Base-by-base conservation (phyloP, 2,113 vertebrate genomes). In the Brachypodius melanocephalos region DNA sequence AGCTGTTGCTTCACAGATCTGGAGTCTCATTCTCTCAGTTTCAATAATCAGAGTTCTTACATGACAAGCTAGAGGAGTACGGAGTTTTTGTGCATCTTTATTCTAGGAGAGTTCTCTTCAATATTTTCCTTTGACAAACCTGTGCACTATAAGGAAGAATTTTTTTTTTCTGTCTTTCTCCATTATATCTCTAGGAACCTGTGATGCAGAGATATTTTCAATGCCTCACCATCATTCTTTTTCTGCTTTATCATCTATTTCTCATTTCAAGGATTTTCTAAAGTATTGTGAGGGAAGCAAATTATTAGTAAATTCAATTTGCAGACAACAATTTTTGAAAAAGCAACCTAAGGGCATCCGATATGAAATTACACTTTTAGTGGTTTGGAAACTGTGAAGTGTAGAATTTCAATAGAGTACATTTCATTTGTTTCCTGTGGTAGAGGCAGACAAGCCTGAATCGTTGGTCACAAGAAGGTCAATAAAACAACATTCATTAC, bases 221-320 rank as follows among this genome's bases (percentile, higher is more conserved):
- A 0, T 93, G 42, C 26, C 28, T 91, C 31, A 55, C 1, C 5
- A 85, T 89, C 18, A 54, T 88, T 95, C n/a, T 81, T 92, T 86
- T 91, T 84, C 75, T 95, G 16, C 40, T 91, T 95, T 94, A 59
- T 93, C 20, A 71, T 88, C 71, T 94, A 61, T 89, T 93, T 95
- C 42, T 88, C 66, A 79, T 95, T 94, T 93, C 69, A 93, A 73
- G 51, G 68, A 68, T 88, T 96, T 96, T 89, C 55, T 96, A 51
- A 82, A 93, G 55, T 81, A 91, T 92, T 74, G 59, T 72, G 63
- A 80, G 55, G 74, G 48, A 95, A 88, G 65, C 16, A 96, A 87
- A 95, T 93, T 91, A 90, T 91, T 85, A 85, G 48, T 77, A 96
- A 95, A 97, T 93, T 91, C 89, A 90, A 67, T 95, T 96, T 96